phyloP scores from a whole-genome alignment of 2,888 invertebrate genomes.

The Synergus itoensis region DNA sequence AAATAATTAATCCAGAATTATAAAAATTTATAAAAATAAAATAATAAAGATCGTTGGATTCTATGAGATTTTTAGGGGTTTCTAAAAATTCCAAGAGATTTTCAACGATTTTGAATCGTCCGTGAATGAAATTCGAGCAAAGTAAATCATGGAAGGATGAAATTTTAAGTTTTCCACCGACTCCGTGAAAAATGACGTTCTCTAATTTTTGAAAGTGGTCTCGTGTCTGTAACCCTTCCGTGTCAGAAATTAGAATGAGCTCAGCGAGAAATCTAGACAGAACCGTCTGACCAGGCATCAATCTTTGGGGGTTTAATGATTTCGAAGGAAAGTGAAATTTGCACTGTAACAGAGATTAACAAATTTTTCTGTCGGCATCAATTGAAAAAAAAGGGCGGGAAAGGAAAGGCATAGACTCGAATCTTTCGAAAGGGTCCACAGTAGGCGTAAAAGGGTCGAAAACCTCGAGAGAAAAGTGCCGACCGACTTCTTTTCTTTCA shows the following conservation, averaged over 20 bases:
- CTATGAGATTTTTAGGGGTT: too few species aligned
- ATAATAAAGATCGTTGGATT: too few species aligned
- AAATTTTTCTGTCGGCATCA: conserved; percentile 32
- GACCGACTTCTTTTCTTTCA: conserved; percentile 2
- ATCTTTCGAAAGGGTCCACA: not conserved
- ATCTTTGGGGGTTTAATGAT: conserved; percentile 20
- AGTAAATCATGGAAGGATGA: not conserved
- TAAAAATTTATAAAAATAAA: too few species aligned
- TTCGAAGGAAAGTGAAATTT: conserved; percentile 9
- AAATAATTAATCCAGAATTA: too few species aligned
- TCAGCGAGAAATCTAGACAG: not conserved
- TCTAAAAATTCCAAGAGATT: too few species aligned
- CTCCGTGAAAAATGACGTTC: not conserved
- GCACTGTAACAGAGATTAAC: conserved; percentile 32
- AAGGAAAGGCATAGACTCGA: not conserved
- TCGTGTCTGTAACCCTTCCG: not conserved
- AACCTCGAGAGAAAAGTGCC: conserved; percentile 24
- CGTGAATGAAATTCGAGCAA: not conserved
- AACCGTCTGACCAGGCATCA: not conserved
- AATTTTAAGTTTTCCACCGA: not conserved
- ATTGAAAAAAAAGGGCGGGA: conserved; percentile 8
- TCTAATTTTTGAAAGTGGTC: not conserved
- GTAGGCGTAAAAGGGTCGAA: conserved; percentile 28
- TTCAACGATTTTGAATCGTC: too few species aligned
- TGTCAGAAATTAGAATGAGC: conserved; percentile 1